Percentiles rank a stretch among this genome's conserved stretches.
Evolutionary conservation across 37 sponge, comb jelly and placozoan species (phyloP).

Genomic region (Spongia lamella): DNA sequence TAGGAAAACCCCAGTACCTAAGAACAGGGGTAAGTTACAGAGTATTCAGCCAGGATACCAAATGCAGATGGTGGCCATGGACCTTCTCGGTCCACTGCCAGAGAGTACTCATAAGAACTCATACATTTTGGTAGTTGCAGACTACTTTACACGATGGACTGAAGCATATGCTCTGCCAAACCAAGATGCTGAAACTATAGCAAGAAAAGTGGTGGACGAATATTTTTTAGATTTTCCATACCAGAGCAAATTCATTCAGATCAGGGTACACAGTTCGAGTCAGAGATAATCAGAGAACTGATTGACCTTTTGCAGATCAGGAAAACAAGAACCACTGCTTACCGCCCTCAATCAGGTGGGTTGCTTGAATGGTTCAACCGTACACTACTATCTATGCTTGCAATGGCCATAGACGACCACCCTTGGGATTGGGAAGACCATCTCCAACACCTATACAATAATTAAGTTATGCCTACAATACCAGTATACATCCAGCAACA

Average conservation of each 20-base stretch:
- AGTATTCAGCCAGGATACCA: conserved; percentile 8
- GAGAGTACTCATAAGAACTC: background rate
- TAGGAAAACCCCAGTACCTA: conserved; percentile 5
- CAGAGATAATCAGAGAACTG: background rate
- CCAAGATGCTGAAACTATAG: conserved; percentile 21
- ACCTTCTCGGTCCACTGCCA: conserved; percentile 21
- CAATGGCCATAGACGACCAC: conserved; percentile 8
- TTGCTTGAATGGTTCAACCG: conserved; percentile 19
- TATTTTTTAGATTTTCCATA: conserved; percentile 14
- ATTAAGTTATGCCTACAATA: conserved; percentile 21
- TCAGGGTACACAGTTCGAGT: conserved; percentile 16
- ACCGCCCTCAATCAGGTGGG: conserved; percentile 18
- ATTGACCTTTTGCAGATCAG: background rate
- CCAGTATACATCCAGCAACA: background rate
- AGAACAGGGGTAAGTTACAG: background rate
- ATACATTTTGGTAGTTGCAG: conserved; percentile 6
- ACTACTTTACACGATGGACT: conserved; percentile 20
- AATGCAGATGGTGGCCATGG: conserved; percentile 22
- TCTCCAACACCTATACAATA: background rate
- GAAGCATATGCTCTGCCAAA: conserved; percentile 32
- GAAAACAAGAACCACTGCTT: conserved; percentile 10
- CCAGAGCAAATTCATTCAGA: conserved; percentile 19
- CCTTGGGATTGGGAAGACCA: conserved; percentile 8
- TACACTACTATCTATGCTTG: background rate
- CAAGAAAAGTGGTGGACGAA: background rate